Conservation (phyloP, 2,888 invertebrate species). For the Troglohyphantes excavatus region DNA sequence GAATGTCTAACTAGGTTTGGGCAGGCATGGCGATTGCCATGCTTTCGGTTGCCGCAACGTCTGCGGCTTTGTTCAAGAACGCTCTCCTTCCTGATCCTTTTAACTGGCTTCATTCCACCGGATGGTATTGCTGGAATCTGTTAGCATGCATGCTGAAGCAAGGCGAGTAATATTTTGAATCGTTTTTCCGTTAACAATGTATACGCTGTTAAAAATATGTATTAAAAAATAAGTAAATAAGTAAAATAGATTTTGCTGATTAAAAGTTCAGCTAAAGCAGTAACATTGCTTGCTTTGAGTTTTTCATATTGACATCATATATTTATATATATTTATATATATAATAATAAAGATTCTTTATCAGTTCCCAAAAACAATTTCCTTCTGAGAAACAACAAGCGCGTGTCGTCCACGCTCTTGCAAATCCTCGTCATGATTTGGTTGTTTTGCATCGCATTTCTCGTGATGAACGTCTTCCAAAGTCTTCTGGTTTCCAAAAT, state of each 20-base stretch:
- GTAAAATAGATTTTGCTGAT: no score
- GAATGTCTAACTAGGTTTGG: constrained; percentile 41
- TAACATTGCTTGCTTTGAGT: no score
- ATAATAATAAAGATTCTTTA: background rate
- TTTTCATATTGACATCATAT: background rate
- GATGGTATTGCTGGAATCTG: constrained; percentile 42
- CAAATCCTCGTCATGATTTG: constrained; percentile 29
- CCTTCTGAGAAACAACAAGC: constrained; percentile 31
- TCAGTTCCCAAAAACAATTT: constrained; percentile 39
- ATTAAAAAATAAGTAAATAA: no score
- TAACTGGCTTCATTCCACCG: background rate
- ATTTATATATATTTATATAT: background rate
- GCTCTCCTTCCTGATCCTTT: background rate
- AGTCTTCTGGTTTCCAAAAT: constrained; percentile 61
- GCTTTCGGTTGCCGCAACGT: constrained; percentile 4
- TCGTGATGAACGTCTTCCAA: constrained; percentile 60
- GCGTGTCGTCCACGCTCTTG: background rate
- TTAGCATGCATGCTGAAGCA: constrained; percentile 53
- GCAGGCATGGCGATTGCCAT: constrained; percentile 12
- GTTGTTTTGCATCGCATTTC: constrained; percentile 50
- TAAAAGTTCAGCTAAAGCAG: no score
- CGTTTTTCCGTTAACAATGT: no score
- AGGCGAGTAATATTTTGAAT: no score
- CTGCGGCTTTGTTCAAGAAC: constrained; percentile 10
- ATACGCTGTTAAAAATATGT: no score